A percentile compares a stretch with the other conserved stretches of the same genome.
Conservation (phyloP, 1,140 invertebrate genomes). For the Pseudomyrmex cubaensis region DNA sequence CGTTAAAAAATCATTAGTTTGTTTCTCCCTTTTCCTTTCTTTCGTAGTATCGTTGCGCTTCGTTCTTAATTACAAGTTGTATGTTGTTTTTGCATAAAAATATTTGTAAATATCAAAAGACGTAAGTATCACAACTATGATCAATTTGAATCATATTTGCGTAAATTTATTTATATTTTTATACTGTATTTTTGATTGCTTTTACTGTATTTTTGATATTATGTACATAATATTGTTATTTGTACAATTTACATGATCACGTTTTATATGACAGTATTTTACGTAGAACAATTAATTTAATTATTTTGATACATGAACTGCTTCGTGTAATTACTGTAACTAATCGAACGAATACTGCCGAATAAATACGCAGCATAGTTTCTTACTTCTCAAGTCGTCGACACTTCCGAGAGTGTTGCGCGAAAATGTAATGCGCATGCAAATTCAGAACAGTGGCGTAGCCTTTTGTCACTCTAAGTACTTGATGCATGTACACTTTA, state of each 20-base stretch:
- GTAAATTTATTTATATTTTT: no score
- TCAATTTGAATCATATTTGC: no score
- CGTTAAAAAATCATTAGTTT: neutral
- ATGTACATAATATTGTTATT: no score
- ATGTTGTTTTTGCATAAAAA: neutral
- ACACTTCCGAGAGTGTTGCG: no score
- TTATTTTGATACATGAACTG: neutral
- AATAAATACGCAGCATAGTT: neutral
- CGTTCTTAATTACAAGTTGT: constrained; percentile 11
- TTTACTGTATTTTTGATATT: neutral
- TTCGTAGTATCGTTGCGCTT: neutral
- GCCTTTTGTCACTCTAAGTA: no score
- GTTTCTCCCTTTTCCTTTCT: neutral
- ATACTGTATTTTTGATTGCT: neutral
- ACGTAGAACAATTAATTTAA: neutral
- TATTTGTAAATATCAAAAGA: neutral
- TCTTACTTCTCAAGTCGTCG: no score
- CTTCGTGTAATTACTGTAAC: neutral
- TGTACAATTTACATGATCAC: neutral
- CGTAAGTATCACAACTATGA: neutral
- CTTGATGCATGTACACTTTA: no score
- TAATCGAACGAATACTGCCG: neutral
- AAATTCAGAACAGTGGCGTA: no score
- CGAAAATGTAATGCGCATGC: no score
- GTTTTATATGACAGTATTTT: neutral